Evolutionary conservation across 2,113 vertebrate genomes (phyloP), one percentile per base, ranked within the genome.

Genomic region (Gobio gobio): DNA sequence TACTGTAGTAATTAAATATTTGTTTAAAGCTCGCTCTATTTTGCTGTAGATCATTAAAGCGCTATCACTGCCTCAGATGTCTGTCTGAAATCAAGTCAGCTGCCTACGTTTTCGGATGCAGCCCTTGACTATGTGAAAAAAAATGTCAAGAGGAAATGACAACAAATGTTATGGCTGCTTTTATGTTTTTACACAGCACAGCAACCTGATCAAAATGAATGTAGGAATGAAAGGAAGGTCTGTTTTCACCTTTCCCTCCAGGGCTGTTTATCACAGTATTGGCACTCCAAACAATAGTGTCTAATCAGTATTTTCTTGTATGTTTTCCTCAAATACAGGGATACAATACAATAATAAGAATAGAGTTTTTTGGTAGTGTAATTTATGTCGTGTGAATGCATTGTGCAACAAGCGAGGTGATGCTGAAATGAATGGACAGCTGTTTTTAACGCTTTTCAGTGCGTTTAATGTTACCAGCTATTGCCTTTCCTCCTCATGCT

Each of bases 401-500:
- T 63, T 29, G 22, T 80, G 45, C 29, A 81, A 81, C 43, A 20
- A 29, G 9, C 18, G 20, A 68, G 18, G 5, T 33, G 79, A 68
- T 51, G 61, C 18, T 81, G 45, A 81, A 51, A 51, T 33, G 24
- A 81, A 3, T 29, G 13, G 78, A 66, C 78, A 33, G 78, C 16
- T 10, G n/a, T 54, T 51, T 29, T 51, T 5, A 54, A 54, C 0
- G 4, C 13, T 54, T 49, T 51, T 76, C 6, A 18, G 2, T 40
- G 54, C 36, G n/a, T 64, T 66, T 51, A 63, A 79, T 16, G n/a
- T 78, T 22, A 78, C 20, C 56, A 61, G 36, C 20, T n/a, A n/a
- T 59, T 9, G 72, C 43, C 33, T n/a, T 78, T 59, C 26, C 33
- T 79, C 36, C 45, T 22, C 16, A 6, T 78, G 36, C 77, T 78